These are phyloP conservation scores for Hydriomena furcata DNA, from an alignment of 2,888 invertebrate species.

Conservation along the genomic window DNA sequence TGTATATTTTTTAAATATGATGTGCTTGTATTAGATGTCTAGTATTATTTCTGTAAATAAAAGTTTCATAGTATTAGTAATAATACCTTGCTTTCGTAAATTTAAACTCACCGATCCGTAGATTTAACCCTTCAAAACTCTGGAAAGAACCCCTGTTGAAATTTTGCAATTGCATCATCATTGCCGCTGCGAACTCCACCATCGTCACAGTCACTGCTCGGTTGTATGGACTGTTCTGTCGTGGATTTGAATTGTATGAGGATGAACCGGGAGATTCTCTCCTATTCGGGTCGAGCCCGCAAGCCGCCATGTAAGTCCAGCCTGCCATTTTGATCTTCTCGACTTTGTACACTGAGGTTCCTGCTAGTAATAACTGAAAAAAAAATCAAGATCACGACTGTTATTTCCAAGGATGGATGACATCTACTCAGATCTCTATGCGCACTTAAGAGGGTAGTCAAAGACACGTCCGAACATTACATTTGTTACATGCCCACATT, in stretches of 20 bases:
- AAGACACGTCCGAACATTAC: no score
- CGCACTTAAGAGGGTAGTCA: no score
- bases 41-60: no score
- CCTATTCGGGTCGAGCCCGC: conserved; percentile 91
- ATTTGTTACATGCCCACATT: no score
- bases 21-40: no score
- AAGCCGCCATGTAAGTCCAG: conserved; percentile 98
- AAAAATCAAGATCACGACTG: not conserved
- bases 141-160: conserved; percentile 85
- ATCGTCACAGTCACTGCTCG: conserved; percentile 72
- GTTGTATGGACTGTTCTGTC: conserved; percentile 64
- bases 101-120: conserved; percentile 86
- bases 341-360: conserved; percentile 86
- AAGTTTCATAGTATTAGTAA: no score
- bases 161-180: conserved; percentile 78
- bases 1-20: no score
- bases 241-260: conserved; percentile 44
- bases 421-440: no score
- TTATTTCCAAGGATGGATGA: no score
- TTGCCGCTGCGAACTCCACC: conserved; percentile 78
- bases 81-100: no score
- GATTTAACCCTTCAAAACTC: conserved; percentile 84
- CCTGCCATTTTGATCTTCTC: conserved; percentile 99
- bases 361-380: conserved; percentile 85
- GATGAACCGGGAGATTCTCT: conserved; percentile 82